Evolutionary conservation across 2,797 vertebrate genomes (phyloP).

Genomic region (Danio albolineatus): DNA sequence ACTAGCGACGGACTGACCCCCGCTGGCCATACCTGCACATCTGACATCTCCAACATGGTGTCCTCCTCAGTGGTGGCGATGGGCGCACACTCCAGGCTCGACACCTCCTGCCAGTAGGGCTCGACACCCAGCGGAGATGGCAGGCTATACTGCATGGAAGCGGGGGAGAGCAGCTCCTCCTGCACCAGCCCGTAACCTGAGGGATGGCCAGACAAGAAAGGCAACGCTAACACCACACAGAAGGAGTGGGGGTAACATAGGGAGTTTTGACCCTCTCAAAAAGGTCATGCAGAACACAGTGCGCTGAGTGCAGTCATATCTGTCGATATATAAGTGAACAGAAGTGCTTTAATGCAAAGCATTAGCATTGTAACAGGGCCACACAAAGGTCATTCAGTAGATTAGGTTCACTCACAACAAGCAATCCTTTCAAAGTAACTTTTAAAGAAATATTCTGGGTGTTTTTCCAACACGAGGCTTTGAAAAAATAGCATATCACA

Average conservation of each 20-base stretch:
- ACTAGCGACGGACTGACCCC: constrained; percentile 94
- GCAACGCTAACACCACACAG: constrained; percentile 81
- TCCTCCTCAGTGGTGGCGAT: constrained; percentile 95
- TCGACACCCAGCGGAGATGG: constrained; percentile 92
- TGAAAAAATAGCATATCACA: background rate
- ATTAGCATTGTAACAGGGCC: constrained; percentile 7
- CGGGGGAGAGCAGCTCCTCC: constrained; percentile 96
- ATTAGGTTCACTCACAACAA: constrained; percentile 13
- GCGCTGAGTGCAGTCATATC: constrained; percentile 15
- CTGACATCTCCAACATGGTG: constrained; percentile 94
- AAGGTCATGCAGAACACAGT: constrained; percentile 48
- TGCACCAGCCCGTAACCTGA: constrained; percentile 95
- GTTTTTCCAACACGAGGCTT: background rate
- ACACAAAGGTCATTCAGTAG: constrained; percentile 10
- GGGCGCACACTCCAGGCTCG: constrained; percentile 91
- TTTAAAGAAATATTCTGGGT: constrained; percentile 33
- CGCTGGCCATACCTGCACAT: constrained; percentile 95
- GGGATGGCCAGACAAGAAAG: constrained; percentile 82
- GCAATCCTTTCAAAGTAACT: constrained; percentile 13
- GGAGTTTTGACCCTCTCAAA: constrained; percentile 14
- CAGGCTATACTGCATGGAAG: constrained; percentile 94
- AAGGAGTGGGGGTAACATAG: constrained; percentile 60
- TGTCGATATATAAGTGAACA: background rate
- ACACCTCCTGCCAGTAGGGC: constrained; percentile 97
- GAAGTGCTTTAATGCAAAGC: background rate